Conservation (phyloP, 2,797 vertebrate species). For the Premnoplex brunnescens region DNA sequence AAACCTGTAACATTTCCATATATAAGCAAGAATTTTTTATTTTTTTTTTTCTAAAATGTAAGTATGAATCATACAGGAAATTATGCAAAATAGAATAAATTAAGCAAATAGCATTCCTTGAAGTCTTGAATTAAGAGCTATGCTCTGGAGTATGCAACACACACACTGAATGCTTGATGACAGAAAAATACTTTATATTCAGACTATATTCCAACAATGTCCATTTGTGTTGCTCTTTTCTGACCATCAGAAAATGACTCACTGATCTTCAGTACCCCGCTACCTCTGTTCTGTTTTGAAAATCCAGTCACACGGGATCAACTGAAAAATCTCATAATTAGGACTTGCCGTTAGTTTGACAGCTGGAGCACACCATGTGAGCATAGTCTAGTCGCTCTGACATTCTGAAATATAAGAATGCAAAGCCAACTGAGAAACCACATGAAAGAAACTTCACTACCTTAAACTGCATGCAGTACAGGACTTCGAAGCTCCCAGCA, state of each 20-base stretch:
- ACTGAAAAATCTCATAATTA: neutral
- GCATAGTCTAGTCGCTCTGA: neutral
- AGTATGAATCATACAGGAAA: neutral
- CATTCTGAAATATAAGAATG: neutral
- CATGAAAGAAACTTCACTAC: neutral
- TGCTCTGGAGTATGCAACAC: neutral
- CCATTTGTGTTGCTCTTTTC: neutral
- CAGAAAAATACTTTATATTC: neutral
- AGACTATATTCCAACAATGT: neutral
- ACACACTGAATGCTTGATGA: neutral
- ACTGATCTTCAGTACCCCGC: neutral
- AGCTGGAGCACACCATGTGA: neutral
- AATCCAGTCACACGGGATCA: neutral
- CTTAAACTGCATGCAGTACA: neutral
- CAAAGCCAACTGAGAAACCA: neutral
- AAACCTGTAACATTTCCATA: neutral
- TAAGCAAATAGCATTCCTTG: neutral
- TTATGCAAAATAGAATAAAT: neutral
- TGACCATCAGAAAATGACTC: constrained; percentile 1
- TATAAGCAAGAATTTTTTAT: neutral
- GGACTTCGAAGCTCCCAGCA: neutral
- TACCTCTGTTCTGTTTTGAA: neutral
- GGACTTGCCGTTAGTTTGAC: neutral
- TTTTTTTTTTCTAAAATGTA: neutral
- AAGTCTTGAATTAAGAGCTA: neutral